Evolutionary conservation across 2,113 vertebrate genomes (phyloP), one percentile per base, ranked within the genome.

Genomic region (Pachycephala philippinensis): DNA sequence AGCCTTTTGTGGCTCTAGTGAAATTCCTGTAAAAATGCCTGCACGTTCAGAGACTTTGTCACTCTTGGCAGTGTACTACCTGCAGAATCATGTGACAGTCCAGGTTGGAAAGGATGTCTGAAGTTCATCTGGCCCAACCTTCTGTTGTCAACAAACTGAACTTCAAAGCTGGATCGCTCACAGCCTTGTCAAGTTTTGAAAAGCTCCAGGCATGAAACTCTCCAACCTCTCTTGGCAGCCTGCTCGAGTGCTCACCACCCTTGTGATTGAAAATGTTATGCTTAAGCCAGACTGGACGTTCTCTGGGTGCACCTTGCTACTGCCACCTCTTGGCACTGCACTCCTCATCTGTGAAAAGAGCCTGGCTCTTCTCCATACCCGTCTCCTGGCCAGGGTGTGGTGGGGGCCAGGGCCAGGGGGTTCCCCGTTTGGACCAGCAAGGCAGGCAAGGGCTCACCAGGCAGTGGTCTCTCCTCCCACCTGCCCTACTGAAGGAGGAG

Each of bases 391-490:
- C 54, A 26, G 53, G 20, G 19, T 1, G 3, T 0, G 0, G 27
- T 1, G 10, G 13, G 24, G 13, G 11, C 12, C 0, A 0, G 18
- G 16, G 8, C 8, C 18, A 7, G 1, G 5, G 5, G 10, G 3
- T 2, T 85, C 24, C 45, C 45, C 0, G 0, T 8, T 35, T 13
- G 28, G 52, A 47, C 39, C 21, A 28, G 21, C 27, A 22, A 4
- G 17, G 54, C 31, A 22, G 42, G 42, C 40, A 37, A 39, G 4
- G 7, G 47, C 15, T 54, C 72, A 42, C 28, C 47, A 61, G 37
- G 12, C 42, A 31, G 27, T 23, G n/a, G n/a, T n/a, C n/a, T n/a
- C 42, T 26, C 1, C 1, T 33, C 26, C 40, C 57, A 47, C 7
- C 24, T 20, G 2, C 3, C 7, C 3, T 37, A 15, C 6, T n/a